Conservation (phyloP, 2,888 invertebrate genomes). For the Drosophila percnosoma region DNA sequence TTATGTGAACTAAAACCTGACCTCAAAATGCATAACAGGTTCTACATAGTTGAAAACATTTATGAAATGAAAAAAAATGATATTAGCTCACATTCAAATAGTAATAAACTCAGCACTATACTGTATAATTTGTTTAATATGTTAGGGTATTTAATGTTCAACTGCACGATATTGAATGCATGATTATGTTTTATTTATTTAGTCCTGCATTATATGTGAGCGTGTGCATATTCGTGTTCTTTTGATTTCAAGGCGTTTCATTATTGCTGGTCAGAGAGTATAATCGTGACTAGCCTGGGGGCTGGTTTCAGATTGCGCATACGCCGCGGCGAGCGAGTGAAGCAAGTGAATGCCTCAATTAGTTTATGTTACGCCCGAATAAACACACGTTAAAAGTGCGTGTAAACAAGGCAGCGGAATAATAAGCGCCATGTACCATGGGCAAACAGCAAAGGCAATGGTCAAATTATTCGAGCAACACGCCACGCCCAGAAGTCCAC, state of each 20-base stretch:
- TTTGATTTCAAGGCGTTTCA: conserved; percentile 47
- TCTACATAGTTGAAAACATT: background rate
- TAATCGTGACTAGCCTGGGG: conserved; percentile 66
- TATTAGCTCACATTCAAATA: background rate
- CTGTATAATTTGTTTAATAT: background rate
- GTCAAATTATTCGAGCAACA: conserved; percentile 68
- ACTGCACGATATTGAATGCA: background rate
- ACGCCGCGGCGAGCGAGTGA: conserved; percentile 43
- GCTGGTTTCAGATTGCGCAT: conserved; percentile 57
- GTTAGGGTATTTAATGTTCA: background rate
- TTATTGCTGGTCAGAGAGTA: conserved; percentile 43
- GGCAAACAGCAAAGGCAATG: conserved; percentile 62
- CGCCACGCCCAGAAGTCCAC: conserved; percentile 10
- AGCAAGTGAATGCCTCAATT: conserved; percentile 69
- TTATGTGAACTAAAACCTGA: background rate
- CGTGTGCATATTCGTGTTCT: conserved; percentile 7
- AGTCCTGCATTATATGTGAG: conserved; percentile 32
- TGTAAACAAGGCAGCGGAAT: conserved; percentile 67
- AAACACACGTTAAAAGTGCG: conserved; percentile 79
- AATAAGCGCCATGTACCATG: conserved; percentile 58
- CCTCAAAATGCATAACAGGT: background rate
- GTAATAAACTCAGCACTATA: too few species aligned
- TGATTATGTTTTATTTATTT: background rate
- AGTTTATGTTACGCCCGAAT: conserved; percentile 70
- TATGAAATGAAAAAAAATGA: background rate